Conservation (phyloP, 2,888 invertebrate genomes). For the Microctonus aethiopoides region DNA sequence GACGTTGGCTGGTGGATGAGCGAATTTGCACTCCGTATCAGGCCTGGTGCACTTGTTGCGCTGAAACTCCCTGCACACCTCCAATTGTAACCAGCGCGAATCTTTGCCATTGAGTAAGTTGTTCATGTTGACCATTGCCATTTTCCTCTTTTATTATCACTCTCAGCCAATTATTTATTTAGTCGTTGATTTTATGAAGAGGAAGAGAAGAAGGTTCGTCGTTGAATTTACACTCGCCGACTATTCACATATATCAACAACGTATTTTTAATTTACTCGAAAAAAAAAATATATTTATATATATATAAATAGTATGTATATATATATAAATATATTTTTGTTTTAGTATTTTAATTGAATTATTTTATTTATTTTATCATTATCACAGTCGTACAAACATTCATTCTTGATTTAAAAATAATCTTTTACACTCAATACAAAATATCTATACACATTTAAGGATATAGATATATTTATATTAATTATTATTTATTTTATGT, state of each 20-base stretch:
- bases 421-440: neutral
- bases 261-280: neutral
- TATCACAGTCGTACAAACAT: conserved; percentile 21
- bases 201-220: conserved; percentile 28
- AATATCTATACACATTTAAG: neutral
- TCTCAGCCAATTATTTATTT: neutral
- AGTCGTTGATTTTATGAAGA: conserved; percentile 27
- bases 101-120: conserved; percentile 98
- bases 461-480: conserved; percentile 3
- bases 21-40: conserved; percentile 99
- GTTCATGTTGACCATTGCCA: conserved; percentile 96
- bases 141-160: conserved; percentile 56
- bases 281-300: neutral
- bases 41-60: conserved; percentile 99
- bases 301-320: neutral
- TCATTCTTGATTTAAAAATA: conserved; percentile 5
- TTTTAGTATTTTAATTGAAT: no score
- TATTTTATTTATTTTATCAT: conserved; percentile 4
- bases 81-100: conserved; percentile 99
- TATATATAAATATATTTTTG: neutral
- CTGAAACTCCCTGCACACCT: conserved; percentile 99
- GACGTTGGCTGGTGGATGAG: conserved; percentile 99
- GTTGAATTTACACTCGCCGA: conserved; percentile 37
- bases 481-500: conserved; percentile 1
- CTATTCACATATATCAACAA: conserved; percentile 20